Evolutionary conservation across 1,140 invertebrate species (phyloP), one percentile per base, ranked within the genome.

Genomic region (Microplitis mediator): DNA sequence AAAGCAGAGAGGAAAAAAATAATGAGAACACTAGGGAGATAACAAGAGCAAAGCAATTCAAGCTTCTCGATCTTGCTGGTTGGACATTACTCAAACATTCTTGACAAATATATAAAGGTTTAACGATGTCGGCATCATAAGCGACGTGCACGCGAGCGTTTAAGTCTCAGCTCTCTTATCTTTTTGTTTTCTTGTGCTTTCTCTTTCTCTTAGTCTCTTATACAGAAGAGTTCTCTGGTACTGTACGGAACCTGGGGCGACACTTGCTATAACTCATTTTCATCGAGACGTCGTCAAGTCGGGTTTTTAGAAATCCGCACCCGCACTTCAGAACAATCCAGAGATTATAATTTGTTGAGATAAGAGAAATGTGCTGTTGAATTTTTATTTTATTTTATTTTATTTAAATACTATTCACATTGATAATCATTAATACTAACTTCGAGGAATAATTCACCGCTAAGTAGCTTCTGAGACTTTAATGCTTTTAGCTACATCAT

Each of bases 91-190:
- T 82, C 80, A 80, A 77, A 78, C 51, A 69, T 52, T 56, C 72
- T 75, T 78, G 79, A 81, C 76, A 82, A 81, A 81, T 78, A 69
- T 78, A 77, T 77, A 79, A 81, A 81, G 76, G 74, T 74, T 73
- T 77, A 80, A 81, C 75, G 79, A 81, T 72, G 73, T 39, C 66
- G 76, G 74, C 71, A 74, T 81, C 77, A 79, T 74, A 70, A 68
- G 68, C 69, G 68, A 69, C 67, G 65, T 68, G 75, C 79, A 81
- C 80, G 78, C 80, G 77, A 82, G 74, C 79, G 61, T 80, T 81
- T 77, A 78, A 80, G 74, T 77, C 72, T 64, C 56, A 39, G 32
- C 16, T 23, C 34, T 45, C 32, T 69, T 34, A n/a, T 45, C 45
- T 14, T 14, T 60, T 34, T 68, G 13, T 32, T 52, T 23, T 51